Conservation (phyloP, 2,888 invertebrate genomes). For the Scaptomyza tumidula region DNA sequence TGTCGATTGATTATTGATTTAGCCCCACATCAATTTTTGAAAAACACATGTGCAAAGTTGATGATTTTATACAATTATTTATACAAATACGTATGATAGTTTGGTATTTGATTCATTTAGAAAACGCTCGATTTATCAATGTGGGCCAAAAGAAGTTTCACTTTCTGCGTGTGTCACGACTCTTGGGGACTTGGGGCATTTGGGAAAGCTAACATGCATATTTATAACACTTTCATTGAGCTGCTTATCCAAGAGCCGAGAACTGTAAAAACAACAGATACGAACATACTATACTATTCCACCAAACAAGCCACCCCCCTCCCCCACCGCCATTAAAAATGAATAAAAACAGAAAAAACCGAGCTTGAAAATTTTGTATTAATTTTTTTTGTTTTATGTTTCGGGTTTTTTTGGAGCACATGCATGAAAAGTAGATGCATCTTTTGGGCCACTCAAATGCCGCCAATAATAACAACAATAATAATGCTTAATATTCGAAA, state of each 20-base stretch:
- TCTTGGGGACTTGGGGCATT: constrained; percentile 44
- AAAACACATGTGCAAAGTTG: too few relatives aligned
- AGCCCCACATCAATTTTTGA: constrained; percentile 1
- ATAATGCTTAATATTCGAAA: constrained; percentile 34
- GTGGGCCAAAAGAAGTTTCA: constrained; percentile 50
- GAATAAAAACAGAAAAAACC: constrained; percentile 50
- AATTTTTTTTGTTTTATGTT: too few relatives aligned
- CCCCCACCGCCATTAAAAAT: constrained; percentile 50
- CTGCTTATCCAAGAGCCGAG: constrained; percentile 31
- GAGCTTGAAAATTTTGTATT: constrained; percentile 7
- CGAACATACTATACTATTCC: neutral
- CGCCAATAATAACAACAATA: constrained; percentile 56
- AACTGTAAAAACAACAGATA: constrained; percentile 44
- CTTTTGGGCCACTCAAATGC: constrained; percentile 29
- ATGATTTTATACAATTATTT: neutral
- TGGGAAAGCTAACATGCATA: constrained; percentile 60
- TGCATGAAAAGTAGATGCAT: constrained; percentile 30
- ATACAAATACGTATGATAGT: neutral
- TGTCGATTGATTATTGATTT: constrained; percentile 1
- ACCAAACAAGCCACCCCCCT: constrained; percentile 10
- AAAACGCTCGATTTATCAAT: constrained; percentile 21
- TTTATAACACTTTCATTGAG: constrained; percentile 69
- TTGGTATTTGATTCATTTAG: neutral
- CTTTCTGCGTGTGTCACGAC: constrained; percentile 65
- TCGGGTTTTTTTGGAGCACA: neutral